Evolutionary conservation across 2,797 vertebrate species (phyloP).

Genomic region (Prunella strophiata): DNA sequence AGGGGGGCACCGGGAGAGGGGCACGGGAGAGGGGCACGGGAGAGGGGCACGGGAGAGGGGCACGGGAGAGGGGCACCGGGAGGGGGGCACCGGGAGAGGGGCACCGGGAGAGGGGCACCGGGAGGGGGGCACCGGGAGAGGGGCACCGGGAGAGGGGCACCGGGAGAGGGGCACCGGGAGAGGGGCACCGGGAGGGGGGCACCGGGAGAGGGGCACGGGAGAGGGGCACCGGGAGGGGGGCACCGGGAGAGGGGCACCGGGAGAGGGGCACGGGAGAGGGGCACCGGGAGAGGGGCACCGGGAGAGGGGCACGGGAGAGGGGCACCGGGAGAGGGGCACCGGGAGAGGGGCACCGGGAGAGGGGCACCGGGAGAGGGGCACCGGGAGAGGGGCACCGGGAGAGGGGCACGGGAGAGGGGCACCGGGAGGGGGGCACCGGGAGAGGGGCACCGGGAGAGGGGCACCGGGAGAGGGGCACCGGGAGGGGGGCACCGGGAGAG

Average conservation of each 20-base stretch:
- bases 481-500: slow-evolving; percentile 39
- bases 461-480: slow-evolving; percentile 7
- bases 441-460: not conserved
- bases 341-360: not conserved
- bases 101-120: slow-evolving; percentile 19
- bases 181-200: too few species aligned
- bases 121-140: too few species aligned
- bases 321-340: slow-evolving; percentile 5
- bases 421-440: slow-evolving; percentile 7
- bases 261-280: not conserved
- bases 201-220: not conserved
- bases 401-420: not conserved
- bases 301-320: not conserved
- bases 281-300: slow-evolving; percentile 7
- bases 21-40: slow-evolving; percentile 32
- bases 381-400: slow-evolving; percentile 29
- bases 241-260: slow-evolving; percentile 28
- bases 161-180: slow-evolving; percentile 18
- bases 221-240: not conserved
- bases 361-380: slow-evolving; percentile 3
- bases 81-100: not conserved
- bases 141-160: not conserved
- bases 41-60: too few species aligned
- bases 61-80: not conserved
- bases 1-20: not conserved